Evolutionary conservation across 2,888 invertebrate species (phyloP), one percentile per base, ranked within the genome.

Genomic region (Phragmatobia fuliginosa): DNA sequence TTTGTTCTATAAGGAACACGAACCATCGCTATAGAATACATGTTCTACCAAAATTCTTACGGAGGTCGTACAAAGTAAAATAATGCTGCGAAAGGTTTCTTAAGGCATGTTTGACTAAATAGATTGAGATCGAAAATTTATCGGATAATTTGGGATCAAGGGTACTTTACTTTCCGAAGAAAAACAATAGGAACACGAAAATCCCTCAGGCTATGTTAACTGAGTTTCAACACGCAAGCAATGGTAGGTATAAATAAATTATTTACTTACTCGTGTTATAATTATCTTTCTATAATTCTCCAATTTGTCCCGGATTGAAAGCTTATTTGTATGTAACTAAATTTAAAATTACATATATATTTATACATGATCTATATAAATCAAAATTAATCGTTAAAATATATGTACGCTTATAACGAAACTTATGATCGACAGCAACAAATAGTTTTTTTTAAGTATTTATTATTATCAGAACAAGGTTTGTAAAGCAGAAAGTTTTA

Each of bases 131-230:
- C 65, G 61, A 59, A 71, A 71, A 68, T 76, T 68, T 72, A 76
- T 69, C 60, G 67, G 67, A 72, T 45, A 70, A 71, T 72, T 79
- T 49, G n/a, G 62, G 66, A 72, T 68, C 52, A 41, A 67, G 41
- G 63, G 56, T 67, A 74, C 65, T 74, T 73, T 66, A 67, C 62
- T 66, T 64, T 62, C 68, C 49, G 32, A 49, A 71, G 62, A 67
- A 71, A 79, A 73, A 78, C 76, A 75, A 72, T 72, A 65, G 64
- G 49, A 61, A 67, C 62, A 68, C 25, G 31, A 66, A 56, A 67
- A 70, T 70, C 36, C 68, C 67, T 62, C 56, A 71, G 21, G 67
- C 56, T 16, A 63, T 25, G 41, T 58, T 75, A 71, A 73, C 70
- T 58, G 62, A 41, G 52, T 59, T 52, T 56, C 32, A 62, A 70